Base-by-base conservation (phyloP, 2,113 vertebrate species). In the Calidris pugnax region DNA sequence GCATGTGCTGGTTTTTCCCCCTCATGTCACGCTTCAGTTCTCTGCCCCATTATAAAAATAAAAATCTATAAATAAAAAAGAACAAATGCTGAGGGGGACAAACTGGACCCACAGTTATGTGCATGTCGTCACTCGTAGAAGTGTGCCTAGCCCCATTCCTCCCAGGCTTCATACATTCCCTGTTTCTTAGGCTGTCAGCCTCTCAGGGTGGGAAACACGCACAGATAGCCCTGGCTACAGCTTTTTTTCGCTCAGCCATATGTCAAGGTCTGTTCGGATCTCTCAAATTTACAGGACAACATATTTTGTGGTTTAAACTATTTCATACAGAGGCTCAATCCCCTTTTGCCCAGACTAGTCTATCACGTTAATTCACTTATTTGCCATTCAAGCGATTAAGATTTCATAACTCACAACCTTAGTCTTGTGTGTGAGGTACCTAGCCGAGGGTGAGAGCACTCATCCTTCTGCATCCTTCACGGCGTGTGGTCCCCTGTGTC, bases 61-160 rank as follows among this genome's bases (percentile, higher is more conserved):
- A 97, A 95, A 93, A 62, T 90, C 96, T 97, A 97, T 97, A 97
- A 97, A 97, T 97, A 97, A 87, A 93, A 80, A 90, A 89, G 97
- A 96, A 95, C 97, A 97, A 97, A 93, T 97, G 96, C 89, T 90
- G 94, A 93, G 92, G 83, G 91, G 76, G 77, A 78, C 95, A 94
- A 92, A 85, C 83, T 92, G 86, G 92, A 95, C 89, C 86, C 77
- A 41, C 64, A 96, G 92, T 90, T 93, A 95, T 95, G 93, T 87
- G 90, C 96, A 33, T 93, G 96, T 94, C 45, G 13, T 96, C 92
- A 87, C 96, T 94, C 37, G 17, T 43, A 35, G 28, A 64, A 95
- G 80, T 37, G 90, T 93, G 95, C 97, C 94, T 93, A 96, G 92
- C 96, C 96, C 96, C 97, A 96, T 96, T 97, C 95, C 96, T 97